A percentile compares a stretch with the other conserved stretches of the same genome.
Evolutionary conservation across 1,140 invertebrate species (phyloP).

Genomic region (Cyclina sinensis): DNA sequence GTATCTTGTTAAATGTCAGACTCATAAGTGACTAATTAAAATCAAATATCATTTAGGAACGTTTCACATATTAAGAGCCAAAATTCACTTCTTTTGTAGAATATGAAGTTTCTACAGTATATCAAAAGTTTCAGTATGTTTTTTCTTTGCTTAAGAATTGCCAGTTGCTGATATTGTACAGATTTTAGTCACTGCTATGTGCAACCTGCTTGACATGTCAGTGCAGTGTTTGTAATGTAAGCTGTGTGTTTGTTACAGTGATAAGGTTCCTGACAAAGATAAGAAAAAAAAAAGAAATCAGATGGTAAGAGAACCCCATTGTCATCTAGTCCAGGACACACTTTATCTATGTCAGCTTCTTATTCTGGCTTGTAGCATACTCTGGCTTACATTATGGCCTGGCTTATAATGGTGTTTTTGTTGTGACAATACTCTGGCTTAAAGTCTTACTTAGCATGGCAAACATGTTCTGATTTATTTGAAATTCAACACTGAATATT

Average conservation of each 20-base stretch:
- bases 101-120: background rate
- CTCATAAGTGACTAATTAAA: slow-evolving; percentile 44
- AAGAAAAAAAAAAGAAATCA: slow-evolving; percentile 66
- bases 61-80: background rate
- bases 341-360: slow-evolving; percentile 44
- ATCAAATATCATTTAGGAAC: background rate
- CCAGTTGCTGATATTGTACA: no score
- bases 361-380: slow-evolving; percentile 62
- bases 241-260: slow-evolving; percentile 62
- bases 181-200: no score
- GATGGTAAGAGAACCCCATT: slow-evolving; percentile 55
- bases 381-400: background rate
- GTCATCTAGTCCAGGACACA: slow-evolving; percentile 66
- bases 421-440: background rate
- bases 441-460: background rate
- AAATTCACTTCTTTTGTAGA: background rate
- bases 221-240: no score
- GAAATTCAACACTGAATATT: no score
- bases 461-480: no score
- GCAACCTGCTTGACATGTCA: no score
- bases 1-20: slow-evolving; percentile 93
- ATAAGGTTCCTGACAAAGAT: slow-evolving; percentile 66
- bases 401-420: no score
- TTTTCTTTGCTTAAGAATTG: background rate
- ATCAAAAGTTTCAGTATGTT: background rate